These are phyloP conservation scores for Choristoneura fumiferana DNA, from an alignment of 1,140 invertebrate genomes.

Conservation along the genomic window DNA sequence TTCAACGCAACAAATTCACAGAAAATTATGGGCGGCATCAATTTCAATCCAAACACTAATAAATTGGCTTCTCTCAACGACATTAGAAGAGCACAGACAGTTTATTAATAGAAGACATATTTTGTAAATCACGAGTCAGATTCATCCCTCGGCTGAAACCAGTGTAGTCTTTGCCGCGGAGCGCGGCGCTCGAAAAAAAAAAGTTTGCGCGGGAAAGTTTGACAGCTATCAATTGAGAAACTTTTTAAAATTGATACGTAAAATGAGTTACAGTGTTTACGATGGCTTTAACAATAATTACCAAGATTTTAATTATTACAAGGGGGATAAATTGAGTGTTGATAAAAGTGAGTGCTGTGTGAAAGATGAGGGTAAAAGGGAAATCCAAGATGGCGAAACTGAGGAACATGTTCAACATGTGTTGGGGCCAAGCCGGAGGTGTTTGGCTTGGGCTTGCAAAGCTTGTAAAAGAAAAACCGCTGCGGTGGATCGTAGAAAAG, in stretches of 20 bases:
- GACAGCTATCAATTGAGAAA: background rate
- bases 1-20: conserved; percentile 70
- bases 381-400: conserved; percentile 33
- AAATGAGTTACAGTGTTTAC: conserved; percentile 56
- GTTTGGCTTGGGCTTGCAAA: conserved; percentile 97
- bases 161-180: conserved; percentile 59
- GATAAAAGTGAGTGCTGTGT: conserved; percentile 39
- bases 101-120: conserved; percentile 75
- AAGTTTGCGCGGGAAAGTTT: conserved; percentile 33
- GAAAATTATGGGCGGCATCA: conserved; percentile 73
- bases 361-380: conserved; percentile 51
- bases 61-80: conserved; percentile 75
- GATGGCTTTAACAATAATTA: conserved; percentile 24
- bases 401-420: conserved; percentile 66
- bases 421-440: conserved; percentile 83
- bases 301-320: conserved; percentile 25
- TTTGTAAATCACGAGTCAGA: conserved; percentile 67
- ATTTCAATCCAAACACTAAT: conserved; percentile 76
- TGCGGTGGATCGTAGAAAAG: conserved; percentile 96
- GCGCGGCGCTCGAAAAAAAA: conserved; percentile 60
- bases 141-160: conserved; percentile 64
- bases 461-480: conserved; percentile 97
- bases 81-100: conserved; percentile 45
- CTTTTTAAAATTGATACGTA: background rate
- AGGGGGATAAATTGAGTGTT: conserved; percentile 23